A percentile compares a stretch with the other conserved stretches of the same genome.
These are phyloP conservation scores for Stenurella melanura DNA, from an alignment of 2,888 invertebrate species.

Conservation along the genomic window DNA sequence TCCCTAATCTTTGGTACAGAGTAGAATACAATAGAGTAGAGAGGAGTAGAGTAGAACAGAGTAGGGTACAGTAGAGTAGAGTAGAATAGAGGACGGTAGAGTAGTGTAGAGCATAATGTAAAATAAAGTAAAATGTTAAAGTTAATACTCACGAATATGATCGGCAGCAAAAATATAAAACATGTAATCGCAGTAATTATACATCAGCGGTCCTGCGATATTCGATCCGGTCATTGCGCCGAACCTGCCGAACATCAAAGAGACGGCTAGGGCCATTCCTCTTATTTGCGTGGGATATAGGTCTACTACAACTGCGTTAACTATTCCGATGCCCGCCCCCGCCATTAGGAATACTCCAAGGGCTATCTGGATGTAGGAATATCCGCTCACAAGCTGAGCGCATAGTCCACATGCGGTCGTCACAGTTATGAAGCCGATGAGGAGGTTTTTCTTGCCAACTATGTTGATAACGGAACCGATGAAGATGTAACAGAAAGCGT, in stretches of 20 bases:
- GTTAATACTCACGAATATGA: conserved; percentile 67
- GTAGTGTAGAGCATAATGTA: no score
- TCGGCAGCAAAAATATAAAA: conserved; percentile 70
- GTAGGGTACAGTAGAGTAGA: no score
- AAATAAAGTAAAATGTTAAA: no score
- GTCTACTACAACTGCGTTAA: conserved; percentile 71
- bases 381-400: conserved; percentile 62
- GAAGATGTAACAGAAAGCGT: conserved; percentile 66
- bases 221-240: conserved; percentile 75
- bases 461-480: conserved; percentile 72
- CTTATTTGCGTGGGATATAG: conserved; percentile 72
- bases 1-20: no score
- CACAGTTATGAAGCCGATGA: conserved; percentile 62
- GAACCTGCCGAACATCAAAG: conserved; percentile 74
- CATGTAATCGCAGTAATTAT: conserved; percentile 72
- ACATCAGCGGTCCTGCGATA: conserved; percentile 72
- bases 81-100: no score
- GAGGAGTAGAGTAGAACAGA: no score
- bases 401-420: conserved; percentile 67
- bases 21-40: no score
- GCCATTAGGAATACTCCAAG: conserved; percentile 66
- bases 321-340: conserved; percentile 67
- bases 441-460: conserved; percentile 76
- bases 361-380: conserved; percentile 46
- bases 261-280: conserved; percentile 76